Evolutionary conservation across 2,113 vertebrate genomes (phyloP).

Genomic region (Callaeas wilsoni): DNA sequence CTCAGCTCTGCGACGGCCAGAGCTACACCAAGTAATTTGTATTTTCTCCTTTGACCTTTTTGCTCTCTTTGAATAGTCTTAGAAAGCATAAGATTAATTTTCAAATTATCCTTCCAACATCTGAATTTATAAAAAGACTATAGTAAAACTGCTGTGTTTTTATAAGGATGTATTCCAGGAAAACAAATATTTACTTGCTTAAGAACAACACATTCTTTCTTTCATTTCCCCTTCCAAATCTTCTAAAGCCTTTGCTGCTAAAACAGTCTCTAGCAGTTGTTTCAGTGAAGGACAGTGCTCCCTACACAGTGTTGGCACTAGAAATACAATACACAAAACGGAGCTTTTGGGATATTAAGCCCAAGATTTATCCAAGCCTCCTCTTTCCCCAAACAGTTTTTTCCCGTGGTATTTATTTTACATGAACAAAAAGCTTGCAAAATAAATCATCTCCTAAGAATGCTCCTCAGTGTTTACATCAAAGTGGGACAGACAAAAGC

Average conservation of each 20-base stretch:
- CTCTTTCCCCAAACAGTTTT: background rate
- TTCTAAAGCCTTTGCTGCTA: background rate
- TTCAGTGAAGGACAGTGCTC: background rate
- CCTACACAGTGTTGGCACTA: background rate
- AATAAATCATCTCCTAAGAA: background rate
- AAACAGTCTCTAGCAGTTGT: background rate
- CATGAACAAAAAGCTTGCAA: background rate
- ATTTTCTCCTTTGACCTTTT: background rate
- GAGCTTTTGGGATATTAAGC: background rate
- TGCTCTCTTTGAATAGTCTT: background rate
- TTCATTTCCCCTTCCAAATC: background rate
- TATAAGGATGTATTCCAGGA: background rate
- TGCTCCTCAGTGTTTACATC: background rate
- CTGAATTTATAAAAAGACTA: background rate
- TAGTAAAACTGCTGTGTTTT: background rate
- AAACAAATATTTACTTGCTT: background rate
- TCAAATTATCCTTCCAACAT: background rate
- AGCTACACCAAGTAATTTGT: background rate
- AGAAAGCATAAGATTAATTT: background rate
- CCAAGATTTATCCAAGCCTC: background rate
- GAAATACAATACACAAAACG: background rate
- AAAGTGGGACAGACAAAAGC: background rate
- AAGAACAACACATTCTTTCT: background rate
- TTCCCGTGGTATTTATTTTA: background rate
- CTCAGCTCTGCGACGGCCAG: background rate